phyloP scores from a whole-genome alignment of 2,888 invertebrate genomes.

The Cactoblastis cactorum region DNA sequence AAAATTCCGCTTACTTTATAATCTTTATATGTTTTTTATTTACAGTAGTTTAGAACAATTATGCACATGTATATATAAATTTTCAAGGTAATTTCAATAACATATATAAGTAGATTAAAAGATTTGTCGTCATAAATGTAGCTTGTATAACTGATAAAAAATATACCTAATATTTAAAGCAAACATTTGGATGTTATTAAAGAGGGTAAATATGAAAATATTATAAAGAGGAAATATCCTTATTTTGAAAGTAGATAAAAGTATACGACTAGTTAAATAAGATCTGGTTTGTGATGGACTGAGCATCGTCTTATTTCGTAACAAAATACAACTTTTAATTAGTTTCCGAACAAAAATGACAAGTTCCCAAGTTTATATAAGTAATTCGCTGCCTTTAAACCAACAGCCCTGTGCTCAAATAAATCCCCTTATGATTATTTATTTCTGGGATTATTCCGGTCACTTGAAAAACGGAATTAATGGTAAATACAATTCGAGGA shows the following conservation, averaged over 20 bases:
- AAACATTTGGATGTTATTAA: too few species aligned
- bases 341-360: slow-evolving; percentile 41
- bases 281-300: slow-evolving; percentile 25
- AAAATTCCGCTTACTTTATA: too few species aligned
- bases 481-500: not conserved
- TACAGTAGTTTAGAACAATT: too few species aligned
- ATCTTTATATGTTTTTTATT: too few species aligned
- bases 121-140: too few species aligned
- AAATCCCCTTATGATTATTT: slow-evolving; percentile 13
- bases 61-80: too few species aligned
- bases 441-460: slow-evolving; percentile 8
- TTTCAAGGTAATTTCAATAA: too few species aligned
- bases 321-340: slow-evolving; percentile 41
- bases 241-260: not conserved
- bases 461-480: not conserved
- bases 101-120: too few species aligned
- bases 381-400: slow-evolving; percentile 33
- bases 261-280: slow-evolving; percentile 20
- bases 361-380: slow-evolving; percentile 30
- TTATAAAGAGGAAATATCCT: too few species aligned
- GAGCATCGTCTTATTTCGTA: slow-evolving; percentile 33
- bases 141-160: too few species aligned
- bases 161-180: too few species aligned
- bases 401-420: slow-evolving; percentile 17
- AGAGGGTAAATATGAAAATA: too few species aligned